phyloP scores from a whole-genome alignment of 2,797 vertebrate genomes.

The Phataginus tricuspis region DNA sequence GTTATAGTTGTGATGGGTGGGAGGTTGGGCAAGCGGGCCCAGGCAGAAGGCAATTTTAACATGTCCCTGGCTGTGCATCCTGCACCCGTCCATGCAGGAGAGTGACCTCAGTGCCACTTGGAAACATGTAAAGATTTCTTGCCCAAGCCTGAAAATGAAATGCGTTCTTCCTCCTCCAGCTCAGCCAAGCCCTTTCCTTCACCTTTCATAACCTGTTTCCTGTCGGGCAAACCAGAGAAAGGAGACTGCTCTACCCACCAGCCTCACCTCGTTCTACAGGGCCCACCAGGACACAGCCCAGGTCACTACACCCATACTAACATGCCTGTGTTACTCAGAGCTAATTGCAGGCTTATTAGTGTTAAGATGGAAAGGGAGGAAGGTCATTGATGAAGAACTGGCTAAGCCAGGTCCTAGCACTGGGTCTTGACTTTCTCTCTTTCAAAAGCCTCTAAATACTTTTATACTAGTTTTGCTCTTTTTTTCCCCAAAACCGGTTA shows the following conservation, averaged over 20 bases:
- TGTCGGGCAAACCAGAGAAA: background rate
- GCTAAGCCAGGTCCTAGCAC: background rate
- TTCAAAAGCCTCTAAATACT: background rate
- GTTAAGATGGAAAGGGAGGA: background rate
- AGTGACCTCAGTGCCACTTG: background rate
- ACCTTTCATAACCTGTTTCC: background rate
- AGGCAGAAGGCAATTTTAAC: background rate
- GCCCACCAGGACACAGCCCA: background rate
- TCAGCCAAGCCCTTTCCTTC: background rate
- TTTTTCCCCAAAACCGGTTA: background rate
- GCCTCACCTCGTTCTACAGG: background rate
- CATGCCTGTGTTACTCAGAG: background rate
- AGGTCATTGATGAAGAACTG: background rate
- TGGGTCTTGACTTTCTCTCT: background rate
- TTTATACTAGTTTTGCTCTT: background rate
- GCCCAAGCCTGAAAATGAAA: conserved; percentile 72
- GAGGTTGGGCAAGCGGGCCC: background rate
- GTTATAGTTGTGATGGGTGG: background rate
- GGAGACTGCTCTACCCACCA: background rate
- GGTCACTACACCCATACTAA: background rate
- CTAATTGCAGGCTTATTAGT: background rate
- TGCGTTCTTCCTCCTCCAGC: background rate
- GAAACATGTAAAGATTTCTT: background rate
- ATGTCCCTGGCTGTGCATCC: conserved; percentile 70
- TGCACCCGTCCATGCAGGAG: background rate